Evolutionary conservation across 2,113 vertebrate species (phyloP).

Genomic region (Macroglossus sobrinus): DNA sequence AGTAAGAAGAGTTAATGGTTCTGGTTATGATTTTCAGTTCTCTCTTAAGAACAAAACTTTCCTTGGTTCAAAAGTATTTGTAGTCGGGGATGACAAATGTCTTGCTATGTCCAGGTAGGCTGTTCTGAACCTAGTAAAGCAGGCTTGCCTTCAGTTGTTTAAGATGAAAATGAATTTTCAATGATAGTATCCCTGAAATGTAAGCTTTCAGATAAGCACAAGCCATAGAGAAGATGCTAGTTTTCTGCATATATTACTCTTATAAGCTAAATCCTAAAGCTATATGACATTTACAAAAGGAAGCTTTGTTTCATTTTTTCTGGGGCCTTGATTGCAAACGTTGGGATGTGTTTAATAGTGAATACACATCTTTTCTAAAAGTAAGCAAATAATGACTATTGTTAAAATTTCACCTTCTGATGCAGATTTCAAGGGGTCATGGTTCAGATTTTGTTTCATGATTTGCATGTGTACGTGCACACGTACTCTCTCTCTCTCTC

Average conservation of each 20-base stretch:
- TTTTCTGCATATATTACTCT: background rate
- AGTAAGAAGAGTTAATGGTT: background rate
- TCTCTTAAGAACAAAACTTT: background rate
- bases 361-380: background rate
- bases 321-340: background rate
- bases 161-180: background rate
- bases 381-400: background rate
- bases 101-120: background rate
- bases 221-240: background rate
- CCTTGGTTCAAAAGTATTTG: background rate
- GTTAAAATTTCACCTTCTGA: background rate
- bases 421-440: background rate
- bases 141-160: background rate
- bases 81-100: no score
- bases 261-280: background rate
- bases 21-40: background rate
- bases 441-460: background rate
- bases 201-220: background rate
- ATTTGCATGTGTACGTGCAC: fast-evolving
- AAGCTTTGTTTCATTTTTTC: background rate
- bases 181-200: no score
- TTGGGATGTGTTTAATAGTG: background rate
- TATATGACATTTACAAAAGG: background rate
- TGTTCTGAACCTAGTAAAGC: background rate
- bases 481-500: no score